phyloP scores from a whole-genome alignment of 2,797 vertebrate genomes.

The Sandelia bainsii region DNA sequence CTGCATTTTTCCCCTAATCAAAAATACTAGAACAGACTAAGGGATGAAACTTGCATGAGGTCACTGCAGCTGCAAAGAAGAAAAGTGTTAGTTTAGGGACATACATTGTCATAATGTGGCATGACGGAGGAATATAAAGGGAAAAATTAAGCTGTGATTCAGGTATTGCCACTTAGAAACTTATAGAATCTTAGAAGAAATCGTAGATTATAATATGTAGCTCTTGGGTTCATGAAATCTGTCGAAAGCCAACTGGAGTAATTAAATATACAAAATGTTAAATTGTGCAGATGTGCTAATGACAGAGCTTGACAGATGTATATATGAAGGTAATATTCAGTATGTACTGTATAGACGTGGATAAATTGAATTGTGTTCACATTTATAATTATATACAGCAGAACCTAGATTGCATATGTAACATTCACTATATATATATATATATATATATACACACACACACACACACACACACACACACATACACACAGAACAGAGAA shows the following conservation, averaged over 20 bases:
- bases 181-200: too few relatives aligned
- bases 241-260: not conserved
- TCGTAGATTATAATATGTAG: not conserved
- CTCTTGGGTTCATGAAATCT: not conserved
- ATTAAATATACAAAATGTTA: too few relatives aligned
- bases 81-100: not conserved
- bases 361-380: not conserved
- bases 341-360: too few relatives aligned
- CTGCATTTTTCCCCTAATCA: conserved; percentile 22
- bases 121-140: too few relatives aligned
- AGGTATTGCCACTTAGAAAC: too few relatives aligned
- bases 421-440: too few relatives aligned
- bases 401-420: too few relatives aligned
- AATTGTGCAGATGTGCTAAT: not conserved
- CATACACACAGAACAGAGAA: not conserved
- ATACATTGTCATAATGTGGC: not conserved
- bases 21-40: conserved; percentile 25
- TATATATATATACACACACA: too few relatives aligned
- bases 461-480: too few relatives aligned
- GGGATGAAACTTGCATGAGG: conserved; percentile 23
- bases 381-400: not conserved
- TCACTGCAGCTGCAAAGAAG: not conserved
- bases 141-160: too few relatives aligned
- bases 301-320: not conserved
- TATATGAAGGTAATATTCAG: not conserved